Percentiles rank a stretch among this genome's conserved stretches.
These are phyloP conservation scores for Helicoverpa zea DNA, from an alignment of 1,140 invertebrate species.

Conservation along the genomic window DNA sequence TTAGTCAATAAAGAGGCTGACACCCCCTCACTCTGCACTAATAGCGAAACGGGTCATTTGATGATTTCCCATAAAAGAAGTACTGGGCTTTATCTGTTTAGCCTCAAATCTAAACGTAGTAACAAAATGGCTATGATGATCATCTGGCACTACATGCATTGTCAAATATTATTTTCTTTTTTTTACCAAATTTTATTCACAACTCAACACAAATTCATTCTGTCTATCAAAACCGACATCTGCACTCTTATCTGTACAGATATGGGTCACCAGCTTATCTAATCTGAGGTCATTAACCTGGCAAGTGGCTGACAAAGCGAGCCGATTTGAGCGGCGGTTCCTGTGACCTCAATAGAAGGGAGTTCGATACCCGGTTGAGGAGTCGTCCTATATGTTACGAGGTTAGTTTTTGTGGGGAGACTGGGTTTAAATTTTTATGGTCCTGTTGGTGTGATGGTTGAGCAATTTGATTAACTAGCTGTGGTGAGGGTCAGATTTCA, in stretches of 20 bases:
- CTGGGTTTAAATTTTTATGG: not conserved
- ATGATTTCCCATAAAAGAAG: no score
- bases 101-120: no score
- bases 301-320: slow-evolving; percentile 31
- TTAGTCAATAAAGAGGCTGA: no score
- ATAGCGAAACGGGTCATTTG: no score
- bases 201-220: not conserved
- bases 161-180: no score
- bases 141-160: no score
- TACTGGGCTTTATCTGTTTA: no score
- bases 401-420: not conserved
- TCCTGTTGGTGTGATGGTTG: not conserved
- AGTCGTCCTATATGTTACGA: not conserved
- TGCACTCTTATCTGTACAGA: slow-evolving; percentile 17
- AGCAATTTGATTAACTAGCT: not conserved
- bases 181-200: no score
- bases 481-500: no score
- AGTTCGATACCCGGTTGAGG: not conserved
- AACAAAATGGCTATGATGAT: no score
- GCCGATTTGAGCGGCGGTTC: not conserved
- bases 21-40: no score
- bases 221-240: not conserved
- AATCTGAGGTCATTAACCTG: slow-evolving; percentile 29
- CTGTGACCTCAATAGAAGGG: slow-evolving; percentile 10
- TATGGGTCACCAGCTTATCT: slow-evolving; percentile 27